Evolutionary conservation across 2,113 vertebrate species (phyloP), one percentile per base, ranked within the genome.

Genomic region (Pelusios castaneus): DNA sequence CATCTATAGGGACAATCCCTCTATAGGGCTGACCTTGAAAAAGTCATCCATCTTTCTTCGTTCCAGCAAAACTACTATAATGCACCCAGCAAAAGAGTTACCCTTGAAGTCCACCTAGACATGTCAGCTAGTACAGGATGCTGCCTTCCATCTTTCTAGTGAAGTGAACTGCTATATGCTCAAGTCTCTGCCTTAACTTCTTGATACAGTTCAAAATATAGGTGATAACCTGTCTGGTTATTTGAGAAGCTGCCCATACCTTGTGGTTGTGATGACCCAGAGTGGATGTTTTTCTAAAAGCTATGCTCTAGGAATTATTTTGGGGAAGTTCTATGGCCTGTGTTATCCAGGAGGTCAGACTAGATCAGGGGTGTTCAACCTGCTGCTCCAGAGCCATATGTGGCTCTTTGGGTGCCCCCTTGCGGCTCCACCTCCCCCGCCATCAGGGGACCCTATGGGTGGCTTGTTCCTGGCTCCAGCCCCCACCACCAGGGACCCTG

Each of bases 91-190:
- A 81, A 52, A 88, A 34, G 17, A 17, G 29, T 84, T 60, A 6
- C 55, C 58, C 38, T 88, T 85, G 31, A 12, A 43, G 38, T 51
- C 49, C 49, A 70, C 47, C 47, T 85, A 56, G 70, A 90, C 83
- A 55, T 38, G 81, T 90, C 85, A 38, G 22, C 14, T 34, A 67
- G 29, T 17, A 34, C 5, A 51, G 10, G 51, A 43, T 67, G 60
- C 6, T 29, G 7, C 10, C 41, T 88, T 2, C 0, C 76, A 49
- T 54, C 49, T 41, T 82, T 1, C 0, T 14, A 83, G 34, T 14
- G 54, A 19, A 84, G 4, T 0, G 1, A 86, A 21, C 0, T 89
- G 91, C 56, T 87, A 22, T 10, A 88, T 63, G 84, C 89, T 51
- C n/a, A 22, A 1, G 0, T 82, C 54, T 47, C 13, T 22, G 1